Conservation (phyloP, 53 echinoderm and acorn worm genomes). For the Glandiceps talaboti region DNA sequence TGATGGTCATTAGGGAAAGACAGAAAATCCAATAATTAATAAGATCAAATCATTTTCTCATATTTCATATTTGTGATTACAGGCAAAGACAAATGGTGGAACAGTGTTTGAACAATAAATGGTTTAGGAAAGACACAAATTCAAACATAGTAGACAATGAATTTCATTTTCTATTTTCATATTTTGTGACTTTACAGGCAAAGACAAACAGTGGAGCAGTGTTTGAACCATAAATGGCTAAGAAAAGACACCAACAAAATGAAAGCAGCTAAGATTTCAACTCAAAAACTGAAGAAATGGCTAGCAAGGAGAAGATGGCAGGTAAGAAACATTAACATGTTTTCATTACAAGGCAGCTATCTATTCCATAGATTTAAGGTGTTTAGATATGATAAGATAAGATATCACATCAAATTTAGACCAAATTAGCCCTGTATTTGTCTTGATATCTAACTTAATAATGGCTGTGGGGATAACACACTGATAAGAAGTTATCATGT, state of each 20-base stretch:
- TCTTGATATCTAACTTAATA: no score
- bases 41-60: no score
- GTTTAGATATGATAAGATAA: no score
- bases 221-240: conserved; percentile 65
- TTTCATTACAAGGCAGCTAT: no score
- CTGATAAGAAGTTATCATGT: no score
- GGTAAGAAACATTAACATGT: conserved; percentile 21
- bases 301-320: conserved; percentile 90
- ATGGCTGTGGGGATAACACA: no score
- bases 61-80: background rate
- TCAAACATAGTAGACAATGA: background rate
- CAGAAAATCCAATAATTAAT: background rate
- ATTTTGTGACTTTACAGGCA: conserved; percentile 20
- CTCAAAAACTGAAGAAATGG: conserved; percentile 58
- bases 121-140: no score
- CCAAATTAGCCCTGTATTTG: no score
- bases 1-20: no score
- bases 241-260: conserved; percentile 10
- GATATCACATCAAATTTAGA: no score
- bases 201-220: conserved; percentile 36
- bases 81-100: conserved; percentile 42
- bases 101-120: no score
- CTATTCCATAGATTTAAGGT: no score
- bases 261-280: conserved; percentile 21
- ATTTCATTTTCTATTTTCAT: background rate